Evolutionary conservation across 2,888 invertebrate species (phyloP), one percentile per base, ranked within the genome.

Genomic region (Bhutanitis thaidina): DNA sequence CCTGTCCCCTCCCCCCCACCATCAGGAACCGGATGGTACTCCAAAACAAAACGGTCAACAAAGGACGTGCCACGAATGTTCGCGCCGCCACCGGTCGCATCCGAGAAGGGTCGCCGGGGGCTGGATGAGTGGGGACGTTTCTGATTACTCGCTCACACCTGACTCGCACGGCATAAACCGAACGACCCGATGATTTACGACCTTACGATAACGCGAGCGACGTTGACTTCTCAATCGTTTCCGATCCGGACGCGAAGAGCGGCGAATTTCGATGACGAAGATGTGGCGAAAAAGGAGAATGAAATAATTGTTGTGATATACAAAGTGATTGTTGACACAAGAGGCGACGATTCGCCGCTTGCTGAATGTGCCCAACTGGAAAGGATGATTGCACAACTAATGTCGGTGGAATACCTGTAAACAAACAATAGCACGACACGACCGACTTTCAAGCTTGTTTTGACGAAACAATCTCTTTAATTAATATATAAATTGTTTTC

Each of bases 21-120:
- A 81, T 79, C 80, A 87, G 86, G 87, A 89, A 87, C 88, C 87
- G 87, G 87, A 88, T 86, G 87, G 81, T 80, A 76, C 80, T 86
- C 83, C 89, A 88, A 88, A 89, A 89, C 88, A 89, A 86, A 88
- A 87, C 86, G 78, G 83, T 84, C 83, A 86, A 86, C 88, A 86
- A 87, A 88, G 85, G 86, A 86, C 82, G 82, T 86, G 87, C 87
- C 85, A 86, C 84, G 77, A 87, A 87, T 86, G 86, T 85, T 82
- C 83, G 80, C 82, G 77, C 76, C 77, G 74, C 80, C 80, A 71
- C 76, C 77, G 74, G 69, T 69, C 75, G 69, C 66, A 61, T 64
- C 67, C 69, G 64, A 66, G 67, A 71, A 71, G 71, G 74, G 72
- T 69, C 72, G 71, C 58, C 54, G 67, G 73, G 71, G 77, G 71